Evolutionary conservation across 2,797 vertebrate species (phyloP).

Genomic region (Eremophila alpestris): DNA sequence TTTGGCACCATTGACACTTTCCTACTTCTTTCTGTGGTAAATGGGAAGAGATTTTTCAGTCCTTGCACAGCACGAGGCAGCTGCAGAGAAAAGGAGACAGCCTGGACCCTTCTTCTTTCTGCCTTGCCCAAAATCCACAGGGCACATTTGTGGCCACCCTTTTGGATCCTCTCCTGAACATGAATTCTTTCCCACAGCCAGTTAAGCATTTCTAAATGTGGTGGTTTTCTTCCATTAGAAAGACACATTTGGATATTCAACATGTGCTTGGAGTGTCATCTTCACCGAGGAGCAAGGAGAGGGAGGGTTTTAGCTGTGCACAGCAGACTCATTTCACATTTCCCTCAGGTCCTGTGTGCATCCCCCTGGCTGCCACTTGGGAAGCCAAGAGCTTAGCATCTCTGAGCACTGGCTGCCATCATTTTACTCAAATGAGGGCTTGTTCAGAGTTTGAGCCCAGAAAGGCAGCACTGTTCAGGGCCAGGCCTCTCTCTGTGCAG

Average conservation of each 20-base stretch:
- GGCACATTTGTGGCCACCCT: slow-evolving; percentile 33
- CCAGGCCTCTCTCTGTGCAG: background rate
- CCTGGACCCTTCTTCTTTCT: background rate
- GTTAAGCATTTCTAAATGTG: background rate
- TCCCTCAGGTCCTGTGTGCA: background rate
- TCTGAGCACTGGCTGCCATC: background rate
- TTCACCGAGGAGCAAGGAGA: background rate
- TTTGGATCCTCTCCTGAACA: slow-evolving; percentile 32
- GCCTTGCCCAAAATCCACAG: slow-evolving; percentile 42
- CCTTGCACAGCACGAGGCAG: slow-evolving; percentile 32
- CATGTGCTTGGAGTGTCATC: background rate
- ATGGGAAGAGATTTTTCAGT: slow-evolving; percentile 4
- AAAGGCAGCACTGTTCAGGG: background rate
- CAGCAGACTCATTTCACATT: background rate
- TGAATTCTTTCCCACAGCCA: slow-evolving; percentile 36
- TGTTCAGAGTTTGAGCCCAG: background rate
- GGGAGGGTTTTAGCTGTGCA: background rate
- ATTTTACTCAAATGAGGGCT: accelerated
- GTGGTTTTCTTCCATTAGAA: slow-evolving; percentile 3
- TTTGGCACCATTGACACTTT: background rate
- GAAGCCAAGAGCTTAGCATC: background rate
- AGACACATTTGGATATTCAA: background rate
- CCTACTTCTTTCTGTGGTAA: slow-evolving; percentile 22
- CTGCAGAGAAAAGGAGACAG: slow-evolving; percentile 5
- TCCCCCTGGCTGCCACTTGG: background rate